Conservation (phyloP, 1,140 invertebrate genomes). For the Laupala kohalensis region DNA sequence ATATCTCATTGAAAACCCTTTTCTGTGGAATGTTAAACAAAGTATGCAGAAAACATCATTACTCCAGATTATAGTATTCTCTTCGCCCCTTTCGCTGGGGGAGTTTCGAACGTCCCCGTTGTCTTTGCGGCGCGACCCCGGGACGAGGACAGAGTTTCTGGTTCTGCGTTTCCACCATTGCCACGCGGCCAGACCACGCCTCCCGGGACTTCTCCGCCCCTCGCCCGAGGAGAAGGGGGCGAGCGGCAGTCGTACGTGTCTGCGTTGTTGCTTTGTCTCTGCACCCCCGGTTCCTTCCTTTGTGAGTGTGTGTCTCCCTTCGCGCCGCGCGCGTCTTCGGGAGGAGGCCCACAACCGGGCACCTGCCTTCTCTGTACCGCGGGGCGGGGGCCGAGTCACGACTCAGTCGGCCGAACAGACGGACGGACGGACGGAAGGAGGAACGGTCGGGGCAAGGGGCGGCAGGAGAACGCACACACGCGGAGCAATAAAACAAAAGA, state of each 20-base stretch:
- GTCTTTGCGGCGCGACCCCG: too few relatives aligned
- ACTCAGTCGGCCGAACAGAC: not conserved
- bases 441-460: too few relatives aligned
- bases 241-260: not conserved
- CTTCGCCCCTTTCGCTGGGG: too few relatives aligned
- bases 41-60: too few relatives aligned
- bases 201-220: not conserved
- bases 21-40: too few relatives aligned
- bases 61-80: too few relatives aligned
- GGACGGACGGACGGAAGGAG: not conserved
- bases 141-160: not conserved
- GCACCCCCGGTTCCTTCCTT: not conserved
- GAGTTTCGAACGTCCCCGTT: too few relatives aligned
- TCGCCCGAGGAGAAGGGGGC: not conserved
- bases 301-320: not conserved
- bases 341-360: too few relatives aligned
- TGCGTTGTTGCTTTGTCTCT: not conserved
- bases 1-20: too few relatives aligned
- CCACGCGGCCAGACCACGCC: not conserved
- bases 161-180: not conserved
- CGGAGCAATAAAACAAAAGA: not conserved
- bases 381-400: not conserved
- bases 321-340: too few relatives aligned
- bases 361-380: not conserved
- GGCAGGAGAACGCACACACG: not conserved